These are phyloP conservation scores for Cephalopachus bancanus DNA, from an alignment of 2,797 vertebrate species.

Conservation along the genomic window DNA sequence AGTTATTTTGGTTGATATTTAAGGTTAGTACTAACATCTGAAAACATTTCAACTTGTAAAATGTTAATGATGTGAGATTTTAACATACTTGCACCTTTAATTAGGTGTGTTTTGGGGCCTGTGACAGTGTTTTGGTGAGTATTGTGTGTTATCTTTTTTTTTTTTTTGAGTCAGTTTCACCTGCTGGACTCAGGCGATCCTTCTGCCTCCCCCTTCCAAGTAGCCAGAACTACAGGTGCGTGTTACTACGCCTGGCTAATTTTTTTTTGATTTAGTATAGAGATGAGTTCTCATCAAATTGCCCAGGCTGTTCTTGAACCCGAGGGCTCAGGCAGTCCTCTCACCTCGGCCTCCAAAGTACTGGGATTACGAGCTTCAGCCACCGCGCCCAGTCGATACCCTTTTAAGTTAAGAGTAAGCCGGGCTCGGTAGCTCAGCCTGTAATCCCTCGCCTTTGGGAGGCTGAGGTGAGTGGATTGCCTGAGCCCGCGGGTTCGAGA, in stretches of 20 bases:
- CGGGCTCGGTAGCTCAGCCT: neutral
- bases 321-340: neutral
- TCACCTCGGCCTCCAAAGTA: neutral
- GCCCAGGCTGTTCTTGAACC: neutral
- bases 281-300: neutral
- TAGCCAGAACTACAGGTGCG: neutral
- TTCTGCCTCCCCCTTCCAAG: neutral
- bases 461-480: no score
- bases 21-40: conserved; percentile 17
- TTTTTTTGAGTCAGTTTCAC: neutral
- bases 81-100: conserved; percentile 7
- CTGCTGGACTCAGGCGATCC: neutral
- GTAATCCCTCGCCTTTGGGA: neutral
- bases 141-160: neutral
- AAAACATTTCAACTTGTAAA: conserved; percentile 44
- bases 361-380: neutral
- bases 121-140: conserved; percentile 5
- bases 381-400: neutral
- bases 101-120: conserved; percentile 3
- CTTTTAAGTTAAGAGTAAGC: no score
- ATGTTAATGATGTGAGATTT: conserved; percentile 13
- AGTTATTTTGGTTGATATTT: conserved; percentile 14
- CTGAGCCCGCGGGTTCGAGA: no score
- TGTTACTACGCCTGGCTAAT: neutral
- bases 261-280: neutral